Percentiles rank a stretch among this genome's conserved stretches.
Conservation (phyloP, 2,888 invertebrate species). For the Bhutanitis thaidina region DNA sequence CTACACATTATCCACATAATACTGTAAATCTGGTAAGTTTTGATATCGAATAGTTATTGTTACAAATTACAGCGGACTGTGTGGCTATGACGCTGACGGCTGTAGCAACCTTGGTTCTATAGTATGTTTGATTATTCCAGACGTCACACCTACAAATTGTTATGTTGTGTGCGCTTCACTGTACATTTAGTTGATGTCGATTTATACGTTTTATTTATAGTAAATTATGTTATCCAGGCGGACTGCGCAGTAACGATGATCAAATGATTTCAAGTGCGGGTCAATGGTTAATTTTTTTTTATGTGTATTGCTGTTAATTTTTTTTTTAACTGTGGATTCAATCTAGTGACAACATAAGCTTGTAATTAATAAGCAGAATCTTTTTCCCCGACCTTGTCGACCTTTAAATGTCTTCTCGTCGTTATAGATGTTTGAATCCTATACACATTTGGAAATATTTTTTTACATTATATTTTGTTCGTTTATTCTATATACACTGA, state of each 20-base stretch:
- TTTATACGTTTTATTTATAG: constrained; percentile 1
- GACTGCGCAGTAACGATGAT: background rate
- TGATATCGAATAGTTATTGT: constrained; percentile 67
- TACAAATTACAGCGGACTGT: constrained; percentile 55
- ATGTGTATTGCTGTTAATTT: background rate
- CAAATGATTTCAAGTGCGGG: background rate
- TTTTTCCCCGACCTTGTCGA: no score
- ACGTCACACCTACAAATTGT: constrained; percentile 60
- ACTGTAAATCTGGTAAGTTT: constrained; percentile 36
- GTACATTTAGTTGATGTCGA: background rate
- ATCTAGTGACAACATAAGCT: background rate
- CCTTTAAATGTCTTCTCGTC: no score
- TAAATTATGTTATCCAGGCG: background rate
- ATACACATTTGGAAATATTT: no score
- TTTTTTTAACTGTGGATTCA: background rate
- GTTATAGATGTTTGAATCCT: no score
- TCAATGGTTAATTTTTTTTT: background rate
- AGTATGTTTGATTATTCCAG: constrained; percentile 63
- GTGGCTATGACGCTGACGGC: constrained; percentile 65
- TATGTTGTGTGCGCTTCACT: constrained; percentile 26
- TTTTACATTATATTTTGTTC: no score
- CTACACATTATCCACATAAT: constrained; percentile 28
- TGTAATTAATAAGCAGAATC: background rate
- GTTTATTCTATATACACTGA: no score
- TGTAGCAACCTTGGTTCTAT: constrained; percentile 61